phyloP scores from a whole-genome alignment of 2,113 vertebrate genomes.

The Neomonachus schauinslandi region DNA sequence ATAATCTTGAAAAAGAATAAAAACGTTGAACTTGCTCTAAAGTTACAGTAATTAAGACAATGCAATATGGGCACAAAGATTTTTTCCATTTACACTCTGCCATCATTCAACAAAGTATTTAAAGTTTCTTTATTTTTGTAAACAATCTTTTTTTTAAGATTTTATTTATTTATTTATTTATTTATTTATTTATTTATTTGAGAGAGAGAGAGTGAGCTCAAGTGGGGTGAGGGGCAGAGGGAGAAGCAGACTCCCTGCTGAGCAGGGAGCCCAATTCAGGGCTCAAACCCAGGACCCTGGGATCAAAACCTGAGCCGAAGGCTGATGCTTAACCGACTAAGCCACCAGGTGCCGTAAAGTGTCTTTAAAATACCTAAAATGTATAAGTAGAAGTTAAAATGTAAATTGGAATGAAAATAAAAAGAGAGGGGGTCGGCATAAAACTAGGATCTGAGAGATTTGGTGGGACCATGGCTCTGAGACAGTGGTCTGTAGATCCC shows the following conservation, averaged over 20 bases:
- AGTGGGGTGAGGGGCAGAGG: no score
- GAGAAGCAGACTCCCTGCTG: no score
- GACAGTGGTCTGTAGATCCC: accelerated
- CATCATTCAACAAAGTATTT: background rate
- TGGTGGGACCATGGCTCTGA: background rate
- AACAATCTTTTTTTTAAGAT: no score
- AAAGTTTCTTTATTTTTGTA: background rate
- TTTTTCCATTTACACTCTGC: background rate
- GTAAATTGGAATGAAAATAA: background rate
- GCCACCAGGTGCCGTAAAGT: background rate
- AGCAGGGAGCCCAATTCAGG: no score
- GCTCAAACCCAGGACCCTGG: no score
- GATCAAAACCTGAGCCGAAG: no score
- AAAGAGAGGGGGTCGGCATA: background rate
- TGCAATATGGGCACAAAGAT: background rate
- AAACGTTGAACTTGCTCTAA: background rate
- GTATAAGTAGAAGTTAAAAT: background rate
- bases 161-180: no score
- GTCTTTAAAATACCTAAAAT: background rate
- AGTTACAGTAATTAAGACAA: background rate
- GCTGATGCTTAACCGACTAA: no score
- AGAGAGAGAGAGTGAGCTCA: no score
- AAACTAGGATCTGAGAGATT: background rate
- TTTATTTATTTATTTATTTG: no score
- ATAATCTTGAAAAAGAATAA: background rate